phyloP scores from a whole-genome alignment of 2,797 vertebrate genomes.

The Trematocara caparti region DNA sequence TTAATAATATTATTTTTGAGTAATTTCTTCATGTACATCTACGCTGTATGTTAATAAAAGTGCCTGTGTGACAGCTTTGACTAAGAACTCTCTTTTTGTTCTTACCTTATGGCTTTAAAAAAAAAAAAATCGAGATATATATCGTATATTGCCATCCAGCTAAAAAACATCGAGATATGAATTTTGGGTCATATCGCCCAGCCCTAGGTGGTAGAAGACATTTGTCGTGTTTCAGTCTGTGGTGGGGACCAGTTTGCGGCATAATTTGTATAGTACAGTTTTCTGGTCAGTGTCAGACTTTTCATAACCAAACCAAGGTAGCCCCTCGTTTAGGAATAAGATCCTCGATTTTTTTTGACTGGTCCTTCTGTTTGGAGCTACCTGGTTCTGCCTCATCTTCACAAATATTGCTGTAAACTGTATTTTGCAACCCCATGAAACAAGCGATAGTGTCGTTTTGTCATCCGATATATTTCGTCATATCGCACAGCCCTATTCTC shows the following conservation, averaged over 20 bases:
- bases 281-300: not conserved
- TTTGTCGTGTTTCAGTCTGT: not conserved
- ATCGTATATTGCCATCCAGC: too few relatives aligned
- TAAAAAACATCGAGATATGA: too few relatives aligned
- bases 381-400: not conserved
- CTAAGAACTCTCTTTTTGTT: too few relatives aligned
- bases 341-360: not conserved
- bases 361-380: not conserved
- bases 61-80: too few relatives aligned
- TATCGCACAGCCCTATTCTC: not conserved
- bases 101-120: too few relatives aligned
- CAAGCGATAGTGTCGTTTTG: not conserved
- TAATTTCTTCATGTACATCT: too few relatives aligned
- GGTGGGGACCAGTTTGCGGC: not conserved
- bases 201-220: not conserved
- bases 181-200: too few relatives aligned
- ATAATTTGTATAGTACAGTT: fast-evolving
- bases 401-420: not conserved
- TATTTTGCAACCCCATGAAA: not conserved
- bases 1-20: too few relatives aligned
- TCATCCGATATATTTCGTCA: not conserved
- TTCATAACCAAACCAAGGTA: not conserved
- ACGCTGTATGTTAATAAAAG: too few relatives aligned
- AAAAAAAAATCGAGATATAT: too few relatives aligned
- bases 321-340: not conserved